A percentile compares a stretch with the other conserved stretches of the same genome.
phyloP scores from a whole-genome alignment of 1,140 invertebrate genomes.

The Rhopalosiphum maidis region DNA sequence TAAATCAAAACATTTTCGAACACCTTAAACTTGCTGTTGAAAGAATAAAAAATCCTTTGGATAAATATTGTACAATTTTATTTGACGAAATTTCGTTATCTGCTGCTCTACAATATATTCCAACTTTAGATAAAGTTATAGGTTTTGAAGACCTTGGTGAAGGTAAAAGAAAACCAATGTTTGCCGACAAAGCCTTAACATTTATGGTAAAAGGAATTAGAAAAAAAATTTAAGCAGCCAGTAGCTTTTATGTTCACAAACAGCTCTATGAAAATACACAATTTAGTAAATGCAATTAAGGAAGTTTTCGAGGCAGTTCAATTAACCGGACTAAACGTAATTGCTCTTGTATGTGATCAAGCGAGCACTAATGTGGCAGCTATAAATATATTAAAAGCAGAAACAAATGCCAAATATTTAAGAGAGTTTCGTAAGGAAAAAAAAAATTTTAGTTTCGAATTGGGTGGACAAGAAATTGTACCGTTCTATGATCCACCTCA shows the following conservation, averaged over 20 bases:
- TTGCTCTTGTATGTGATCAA: not conserved
- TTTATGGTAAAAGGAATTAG: not conserved
- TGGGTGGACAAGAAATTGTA: not conserved
- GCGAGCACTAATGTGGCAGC: not conserved
- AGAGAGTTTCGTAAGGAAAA: no score
- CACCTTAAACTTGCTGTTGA: no score
- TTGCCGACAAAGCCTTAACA: slow-evolving; percentile 20
- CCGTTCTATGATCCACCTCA: slow-evolving; percentile 8
- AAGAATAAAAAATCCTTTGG: no score
- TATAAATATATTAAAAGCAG: not conserved
- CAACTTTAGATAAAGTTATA: not conserved
- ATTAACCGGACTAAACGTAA: not conserved
- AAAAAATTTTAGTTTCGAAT: no score
- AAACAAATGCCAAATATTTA: not conserved
- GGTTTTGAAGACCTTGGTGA: slow-evolving; percentile 15
- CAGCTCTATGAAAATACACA: not conserved
- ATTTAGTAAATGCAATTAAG: not conserved
- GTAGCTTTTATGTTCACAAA: not conserved
- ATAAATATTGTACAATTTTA: no score
- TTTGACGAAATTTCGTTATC: no score
- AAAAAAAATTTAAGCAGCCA: slow-evolving; percentile 13
- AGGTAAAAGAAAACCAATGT: not conserved
- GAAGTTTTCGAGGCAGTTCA: not conserved
- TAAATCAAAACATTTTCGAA: no score
- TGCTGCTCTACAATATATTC: no score